phyloP scores from a whole-genome alignment of 2,797 vertebrate species.

The Hydrophis major region DNA sequence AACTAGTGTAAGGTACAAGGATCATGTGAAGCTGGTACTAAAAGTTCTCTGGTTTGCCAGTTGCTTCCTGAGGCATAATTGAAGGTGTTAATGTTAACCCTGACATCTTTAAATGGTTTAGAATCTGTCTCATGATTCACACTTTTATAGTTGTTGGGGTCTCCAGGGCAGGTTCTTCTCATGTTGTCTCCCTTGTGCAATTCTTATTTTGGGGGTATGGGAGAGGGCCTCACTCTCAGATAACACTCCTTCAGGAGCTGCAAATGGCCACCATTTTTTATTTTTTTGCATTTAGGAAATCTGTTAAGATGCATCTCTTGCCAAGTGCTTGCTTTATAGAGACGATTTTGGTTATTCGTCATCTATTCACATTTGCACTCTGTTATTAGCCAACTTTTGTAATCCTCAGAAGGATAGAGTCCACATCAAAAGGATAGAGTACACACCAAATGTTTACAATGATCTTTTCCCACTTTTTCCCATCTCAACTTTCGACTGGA shows the following conservation, averaged over 20 bases:
- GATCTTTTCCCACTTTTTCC: not conserved
- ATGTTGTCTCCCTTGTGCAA: not conserved
- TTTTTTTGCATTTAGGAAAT: not conserved
- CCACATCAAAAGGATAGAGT: not conserved
- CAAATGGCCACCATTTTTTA: not conserved
- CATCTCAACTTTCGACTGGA: not conserved
- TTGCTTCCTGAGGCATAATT: not conserved
- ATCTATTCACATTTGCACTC: not conserved
- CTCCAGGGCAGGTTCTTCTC: not conserved
- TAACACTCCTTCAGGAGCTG: not conserved
- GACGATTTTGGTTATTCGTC: not conserved
- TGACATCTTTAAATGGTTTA: not conserved
- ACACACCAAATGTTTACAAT: not conserved
- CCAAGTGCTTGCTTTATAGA: not conserved
- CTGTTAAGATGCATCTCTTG: not conserved
- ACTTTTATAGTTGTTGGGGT: not conserved
- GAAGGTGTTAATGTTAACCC: not conserved
- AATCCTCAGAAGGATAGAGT: not conserved
- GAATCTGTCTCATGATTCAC: not conserved
- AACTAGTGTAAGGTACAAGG: not conserved
- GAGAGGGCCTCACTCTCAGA: not conserved
- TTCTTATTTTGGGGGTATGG: not conserved
- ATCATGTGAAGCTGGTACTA: not conserved
- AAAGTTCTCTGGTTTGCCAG: not conserved
- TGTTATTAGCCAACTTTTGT: not conserved